Conservation (phyloP, 2,888 invertebrate species). For the Orthosia gothica region DNA sequence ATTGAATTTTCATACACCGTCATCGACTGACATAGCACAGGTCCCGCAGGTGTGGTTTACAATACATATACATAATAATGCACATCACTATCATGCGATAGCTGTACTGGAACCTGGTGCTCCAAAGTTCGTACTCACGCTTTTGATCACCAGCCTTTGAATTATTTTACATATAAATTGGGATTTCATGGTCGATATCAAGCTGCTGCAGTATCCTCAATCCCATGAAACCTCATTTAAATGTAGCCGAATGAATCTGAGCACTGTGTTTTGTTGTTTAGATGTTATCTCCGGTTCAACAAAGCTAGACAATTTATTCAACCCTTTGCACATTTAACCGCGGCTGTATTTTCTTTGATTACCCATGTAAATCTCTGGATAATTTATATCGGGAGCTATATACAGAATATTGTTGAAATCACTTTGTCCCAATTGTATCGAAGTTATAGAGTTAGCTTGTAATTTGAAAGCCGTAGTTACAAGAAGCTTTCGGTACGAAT, state of each 20-base stretch:
- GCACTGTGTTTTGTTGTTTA: slow-evolving; percentile 72
- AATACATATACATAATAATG: slow-evolving; percentile 73
- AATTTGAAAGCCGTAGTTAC: slow-evolving; percentile 35
- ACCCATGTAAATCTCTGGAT: slow-evolving; percentile 56
- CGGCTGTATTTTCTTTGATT: slow-evolving; percentile 46
- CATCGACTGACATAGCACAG: slow-evolving; percentile 77
- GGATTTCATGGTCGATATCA: slow-evolving; percentile 72
- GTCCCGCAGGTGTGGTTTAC: slow-evolving; percentile 76
- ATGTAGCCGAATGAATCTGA: slow-evolving; percentile 65
- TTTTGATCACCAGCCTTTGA: slow-evolving; percentile 66
- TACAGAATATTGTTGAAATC: slow-evolving; percentile 36
- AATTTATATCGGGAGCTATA: slow-evolving; percentile 37
- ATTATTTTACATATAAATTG: slow-evolving; percentile 65
- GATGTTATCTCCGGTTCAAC: slow-evolving; percentile 43
- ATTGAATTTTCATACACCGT: slow-evolving; percentile 70
- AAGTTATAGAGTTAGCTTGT: slow-evolving; percentile 37
- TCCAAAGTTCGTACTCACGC: slow-evolving; percentile 63
- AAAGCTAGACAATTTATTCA: slow-evolving; percentile 47
- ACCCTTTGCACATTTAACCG: slow-evolving; percentile 44
- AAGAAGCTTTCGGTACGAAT: slow-evolving; percentile 32
- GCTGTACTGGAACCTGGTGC: slow-evolving; percentile 68
- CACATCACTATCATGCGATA: slow-evolving; percentile 76
- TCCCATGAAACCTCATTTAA: slow-evolving; percentile 72
- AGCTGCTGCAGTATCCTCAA: slow-evolving; percentile 58
- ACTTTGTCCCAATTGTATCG: slow-evolving; percentile 42